A percentile compares a stretch with the other conserved stretches of the same genome.
Conservation (phyloP, 2,888 invertebrate species). For the Diadromus collaris region DNA sequence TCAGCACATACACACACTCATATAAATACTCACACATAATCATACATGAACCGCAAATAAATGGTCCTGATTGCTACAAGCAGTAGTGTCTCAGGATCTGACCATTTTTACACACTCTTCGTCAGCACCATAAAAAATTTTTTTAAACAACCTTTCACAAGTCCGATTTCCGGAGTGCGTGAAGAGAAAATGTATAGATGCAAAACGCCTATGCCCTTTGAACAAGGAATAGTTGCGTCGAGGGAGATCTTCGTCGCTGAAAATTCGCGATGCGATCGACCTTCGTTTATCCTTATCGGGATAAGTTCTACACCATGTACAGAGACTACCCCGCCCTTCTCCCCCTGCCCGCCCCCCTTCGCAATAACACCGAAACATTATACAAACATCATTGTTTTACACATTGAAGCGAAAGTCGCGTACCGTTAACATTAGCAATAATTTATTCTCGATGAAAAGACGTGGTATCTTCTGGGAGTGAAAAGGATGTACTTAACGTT, state of each 20-base stretch:
- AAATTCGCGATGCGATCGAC: conserved; percentile 49
- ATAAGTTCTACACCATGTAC: conserved; percentile 8
- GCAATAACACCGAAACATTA: not conserved
- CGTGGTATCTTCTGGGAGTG: conserved; percentile 34
- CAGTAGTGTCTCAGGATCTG: conserved; percentile 21
- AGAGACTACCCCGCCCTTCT: not conserved
- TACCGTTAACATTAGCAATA: conserved; percentile 2
- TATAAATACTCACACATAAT: conserved; percentile 7
- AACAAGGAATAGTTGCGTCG: conserved; percentile 36
- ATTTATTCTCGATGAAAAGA: conserved; percentile 28
- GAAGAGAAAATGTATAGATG: conserved; percentile 17
- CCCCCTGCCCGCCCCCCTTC: not conserved
- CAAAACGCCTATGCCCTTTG: not conserved
- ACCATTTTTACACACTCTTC: conserved; percentile 13
- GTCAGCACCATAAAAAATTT: conserved; percentile 7
- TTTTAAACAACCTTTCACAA: conserved; percentile 26
- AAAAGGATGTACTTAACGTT: conserved; percentile 61
- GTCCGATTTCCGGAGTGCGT: conserved; percentile 29
- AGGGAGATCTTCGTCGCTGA: conserved; percentile 54
- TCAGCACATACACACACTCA: conserved; percentile 1
- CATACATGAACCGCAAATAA: not conserved
- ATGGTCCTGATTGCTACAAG: conserved; percentile 25
- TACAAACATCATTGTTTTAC: conserved; percentile 1
- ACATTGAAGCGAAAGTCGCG: conserved; percentile 10
- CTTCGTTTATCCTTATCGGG: conserved; percentile 21